phyloP scores from a whole-genome alignment of 2,888 invertebrate species.

The Odontomyia ornata region DNA sequence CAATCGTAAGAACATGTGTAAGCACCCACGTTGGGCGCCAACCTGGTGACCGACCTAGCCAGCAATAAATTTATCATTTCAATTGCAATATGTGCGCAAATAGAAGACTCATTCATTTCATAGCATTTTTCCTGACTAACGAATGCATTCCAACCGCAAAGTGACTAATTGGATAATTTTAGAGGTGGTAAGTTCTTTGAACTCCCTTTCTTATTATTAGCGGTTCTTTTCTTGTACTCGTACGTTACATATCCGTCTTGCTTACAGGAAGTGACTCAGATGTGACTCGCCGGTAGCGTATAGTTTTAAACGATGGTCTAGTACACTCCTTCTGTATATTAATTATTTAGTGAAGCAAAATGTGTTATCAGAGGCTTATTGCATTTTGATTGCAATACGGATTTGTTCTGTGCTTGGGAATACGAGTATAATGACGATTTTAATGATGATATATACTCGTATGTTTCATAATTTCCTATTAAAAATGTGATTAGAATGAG shows the following conservation, averaged over 20 bases:
- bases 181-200: conserved; percentile 7
- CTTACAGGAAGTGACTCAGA: neutral
- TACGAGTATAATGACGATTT: no score
- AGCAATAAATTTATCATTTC: neutral
- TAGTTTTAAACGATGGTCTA: neutral
- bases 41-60: conserved; percentile 18
- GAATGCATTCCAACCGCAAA: neutral
- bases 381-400: neutral
- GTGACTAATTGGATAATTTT: conserved; percentile 33
- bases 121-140: neutral
- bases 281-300: neutral
- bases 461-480: no score
- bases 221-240: neutral
- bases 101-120: neutral
- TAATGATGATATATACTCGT: no score
- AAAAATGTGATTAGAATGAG: no score
- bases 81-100: neutral
- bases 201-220: conserved; percentile 11
- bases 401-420: neutral
- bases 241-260: neutral
- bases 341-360: neutral
- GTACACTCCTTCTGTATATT: neutral
- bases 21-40: neutral
- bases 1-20: no score
- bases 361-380: neutral